Conservation (phyloP, 2,888 invertebrate genomes). For the Euplagia quadripunctaria region DNA sequence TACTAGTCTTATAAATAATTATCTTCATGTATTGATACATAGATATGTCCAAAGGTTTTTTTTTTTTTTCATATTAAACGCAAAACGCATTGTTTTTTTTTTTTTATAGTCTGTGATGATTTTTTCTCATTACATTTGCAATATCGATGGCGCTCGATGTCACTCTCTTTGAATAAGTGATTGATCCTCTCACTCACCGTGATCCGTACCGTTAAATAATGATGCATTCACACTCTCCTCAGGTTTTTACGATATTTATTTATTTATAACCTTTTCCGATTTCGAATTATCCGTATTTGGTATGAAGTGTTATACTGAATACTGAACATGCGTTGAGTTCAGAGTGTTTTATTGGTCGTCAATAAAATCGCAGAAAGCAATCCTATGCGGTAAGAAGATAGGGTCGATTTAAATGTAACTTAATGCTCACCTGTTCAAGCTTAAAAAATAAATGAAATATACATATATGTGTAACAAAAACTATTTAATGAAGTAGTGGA, state of each 20-base stretch:
- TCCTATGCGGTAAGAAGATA: too few relatives aligned
- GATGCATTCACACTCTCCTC: slow-evolving; percentile 32
- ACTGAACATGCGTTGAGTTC: neutral
- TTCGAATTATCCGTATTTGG: slow-evolving; percentile 7
- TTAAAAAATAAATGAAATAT: neutral
- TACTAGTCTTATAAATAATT: too few relatives aligned
- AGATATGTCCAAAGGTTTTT: too few relatives aligned
- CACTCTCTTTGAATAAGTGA: slow-evolving; percentile 37
- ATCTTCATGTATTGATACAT: neutral
- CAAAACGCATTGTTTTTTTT: slow-evolving; percentile 17
- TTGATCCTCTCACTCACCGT: slow-evolving; percentile 43
- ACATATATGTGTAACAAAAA: too few relatives aligned
- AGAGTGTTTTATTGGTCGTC: neutral
- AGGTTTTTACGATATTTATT: slow-evolving; percentile 22
- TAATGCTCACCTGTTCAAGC: neutral
- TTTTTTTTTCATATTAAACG: neutral
- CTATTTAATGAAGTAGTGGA: too few relatives aligned
- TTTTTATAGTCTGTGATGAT: neutral
- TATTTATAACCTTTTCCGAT: slow-evolving; percentile 12
- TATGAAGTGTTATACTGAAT: slow-evolving; percentile 4
- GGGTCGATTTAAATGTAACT: neutral
- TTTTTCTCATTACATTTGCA: slow-evolving; percentile 35
- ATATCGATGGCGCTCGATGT: slow-evolving; percentile 21
- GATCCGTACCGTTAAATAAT: slow-evolving; percentile 38
- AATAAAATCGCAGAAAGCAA: neutral